Evolutionary conservation across 2,797 vertebrate genomes (phyloP), one percentile per base, ranked within the genome.

Genomic region (Semotilus atromaculatus): DNA sequence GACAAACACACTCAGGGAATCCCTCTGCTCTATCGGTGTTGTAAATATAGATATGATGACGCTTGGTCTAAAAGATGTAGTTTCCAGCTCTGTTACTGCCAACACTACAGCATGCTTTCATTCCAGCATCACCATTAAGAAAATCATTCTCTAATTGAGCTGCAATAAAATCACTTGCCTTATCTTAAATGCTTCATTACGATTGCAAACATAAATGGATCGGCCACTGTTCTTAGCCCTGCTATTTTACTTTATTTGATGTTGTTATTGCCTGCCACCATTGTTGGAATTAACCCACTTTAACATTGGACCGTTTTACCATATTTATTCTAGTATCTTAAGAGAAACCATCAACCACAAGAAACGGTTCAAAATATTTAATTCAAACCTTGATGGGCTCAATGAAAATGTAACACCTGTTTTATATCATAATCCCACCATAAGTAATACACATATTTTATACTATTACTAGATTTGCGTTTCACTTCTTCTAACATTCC

Each of bases 171-270:
- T 31, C 79, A 66, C 71, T 85, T 74, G 84, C 82, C 82, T 86
- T 76, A 70, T 88, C 84, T 86, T 88, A 88, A 84, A 88, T 73
- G 80, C 85, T 88, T 89, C 86, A 90, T 83, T 88, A 88, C 51
- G 67, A 88, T 74, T 84, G 66, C 78, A 86, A 67, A 81, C 81
- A 68, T 83, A 85, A 84, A 82, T 21, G 48, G 66, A 85, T 38
- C 8, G 40, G 72, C 29, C 71, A 36, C 67, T 60, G 75, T 82
- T 80, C 21, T 75, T 80, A 78, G 51, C 31, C 81, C n/a, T 66
- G 64, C 66, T 72, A 82, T 80, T 83, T 58, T 70, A 68, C 43
- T 80, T 86, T 73, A 85, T 86, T 85, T 81, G 62, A 85, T 83
- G 78, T 23, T 77, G 74, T 81, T 76, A 79, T 79, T 83, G 71